Evolutionary conservation across 1,140 invertebrate species (phyloP), one percentile per base, ranked within the genome.

Genomic region (Trichogramma pretiosum): DNA sequence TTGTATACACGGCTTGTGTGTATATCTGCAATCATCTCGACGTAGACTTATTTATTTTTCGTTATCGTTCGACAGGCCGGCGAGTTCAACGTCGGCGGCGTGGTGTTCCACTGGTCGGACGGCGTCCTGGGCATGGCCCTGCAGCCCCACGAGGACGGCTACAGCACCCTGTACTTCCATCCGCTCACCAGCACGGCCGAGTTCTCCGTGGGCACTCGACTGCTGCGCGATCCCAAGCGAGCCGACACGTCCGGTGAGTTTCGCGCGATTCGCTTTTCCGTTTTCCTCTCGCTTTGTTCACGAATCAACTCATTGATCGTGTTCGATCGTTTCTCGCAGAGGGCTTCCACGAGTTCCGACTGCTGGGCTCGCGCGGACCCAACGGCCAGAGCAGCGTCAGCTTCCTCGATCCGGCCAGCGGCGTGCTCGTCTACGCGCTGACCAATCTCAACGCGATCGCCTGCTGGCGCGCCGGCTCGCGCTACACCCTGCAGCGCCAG

Each of bases 91-190:
- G 82, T 87, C 2, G 78, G 76, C 42, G 84, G 81, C 22, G 73
- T 81, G 23, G 77, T 77, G 45, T 88, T 87, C 61, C 78, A 79
- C 50, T 87, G 84, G 83, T 77, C 76, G 5, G 85, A 89, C 58
- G 84, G 82, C 8, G 58, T 89, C 1, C 87, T 87, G 43, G 84
- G 85, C 1, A 61, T 87, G 35, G 80, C 80, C 0, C 54, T 86
- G 9, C 76, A 76, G 5, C 74, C 79, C 0, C 74, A 75, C 35
- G 51, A 65, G 2, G 77, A 84, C 46, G 83, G 82, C 22, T 84
- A 69, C 57, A 80, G 83, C 46, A 84, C 78, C 0, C 57, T 87
- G 3, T 88, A 85, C 54, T 89, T 87, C 70, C 85, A 87, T 62
- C 81, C 85, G 0, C 73, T 88, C 54, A 77, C 81, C 10, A 85